Evolutionary conservation across 2,797 vertebrate genomes (phyloP), one percentile per base, ranked within the genome.

Genomic region (Sebastes variabilis): DNA sequence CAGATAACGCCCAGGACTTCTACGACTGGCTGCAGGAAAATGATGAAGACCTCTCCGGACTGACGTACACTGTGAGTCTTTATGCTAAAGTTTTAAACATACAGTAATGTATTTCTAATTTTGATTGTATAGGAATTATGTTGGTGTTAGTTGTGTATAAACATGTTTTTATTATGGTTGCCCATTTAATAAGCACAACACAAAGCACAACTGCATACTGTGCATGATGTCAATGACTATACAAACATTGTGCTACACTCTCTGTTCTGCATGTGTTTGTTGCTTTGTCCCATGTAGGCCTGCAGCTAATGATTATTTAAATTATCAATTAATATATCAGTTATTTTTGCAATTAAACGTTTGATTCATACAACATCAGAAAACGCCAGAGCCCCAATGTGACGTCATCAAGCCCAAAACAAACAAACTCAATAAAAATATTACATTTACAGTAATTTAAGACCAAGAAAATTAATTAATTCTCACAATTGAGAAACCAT

Each of bases 1-100:
- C 99, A 0, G 99, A 99, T 86, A 99, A 99, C 0, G 98, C 98
- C 66, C 99, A 99, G 88, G 99, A 99, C 89, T 99, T 99, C 92
- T 99, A 99, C 0, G 99, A 99, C 90, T 99, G 98, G 97, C 94
- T 99, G 67, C 98, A 99, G 89, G 98, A 99, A 92, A 94, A 96
- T 0, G 97, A 97, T 0, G 77, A 94, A 4, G 94, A 98, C 85
- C 94, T 99, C 13, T 95, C 96, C 0, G 98, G 98, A 38, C 92
- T 99, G 42, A 97, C 96, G 24, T 99, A 91, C 54, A 97, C 98
- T 4, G 99, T 97, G 89, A 96, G 97, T 94, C 25, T 62, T 64
- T 14, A 20, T 56, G n/a, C 4, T 34, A 2, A 24, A 6, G 1
- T 54, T 46, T 46, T 18, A 46, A 46, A 46, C 42, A 8, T 46